phyloP scores from a whole-genome alignment of 2,888 invertebrate genomes.

The Tipula confusa region DNA sequence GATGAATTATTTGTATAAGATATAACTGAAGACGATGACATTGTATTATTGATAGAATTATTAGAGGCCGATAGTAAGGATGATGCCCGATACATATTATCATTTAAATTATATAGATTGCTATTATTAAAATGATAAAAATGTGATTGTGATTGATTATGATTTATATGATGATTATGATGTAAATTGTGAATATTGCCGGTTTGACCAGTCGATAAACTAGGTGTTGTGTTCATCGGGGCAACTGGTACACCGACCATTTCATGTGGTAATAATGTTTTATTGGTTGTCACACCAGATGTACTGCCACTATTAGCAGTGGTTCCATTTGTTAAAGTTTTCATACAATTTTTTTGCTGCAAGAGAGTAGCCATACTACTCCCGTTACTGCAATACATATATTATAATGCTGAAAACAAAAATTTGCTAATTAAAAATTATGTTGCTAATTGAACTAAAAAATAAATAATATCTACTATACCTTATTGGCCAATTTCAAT shows the following conservation, averaged over 20 bases:
- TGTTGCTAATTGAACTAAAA: not conserved
- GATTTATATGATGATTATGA: slow-evolving; percentile 29
- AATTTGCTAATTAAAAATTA: not conserved
- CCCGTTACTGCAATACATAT: slow-evolving; percentile 44
- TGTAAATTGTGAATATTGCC: not conserved
- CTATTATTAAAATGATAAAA: slow-evolving; percentile 27
- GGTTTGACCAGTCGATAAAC: slow-evolving; percentile 8
- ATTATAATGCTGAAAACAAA: slow-evolving; percentile 28
- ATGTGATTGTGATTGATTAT: slow-evolving; percentile 31
- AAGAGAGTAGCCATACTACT: slow-evolving; percentile 71
- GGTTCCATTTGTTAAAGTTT: slow-evolving; percentile 64
- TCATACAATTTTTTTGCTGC: slow-evolving; percentile 80
- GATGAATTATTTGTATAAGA: slow-evolving; percentile 29
- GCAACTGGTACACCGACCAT: slow-evolving; percentile 45
- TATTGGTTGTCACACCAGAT: slow-evolving; percentile 34
- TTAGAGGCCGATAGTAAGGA: not conserved
- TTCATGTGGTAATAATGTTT: slow-evolving; percentile 46
- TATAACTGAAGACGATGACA: slow-evolving; percentile 12
- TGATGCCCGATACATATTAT: slow-evolving; percentile 21
- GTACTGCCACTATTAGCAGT: slow-evolving; percentile 35
- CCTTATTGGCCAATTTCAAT: not conserved
- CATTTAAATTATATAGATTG: not conserved
- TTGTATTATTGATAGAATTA: slow-evolving; percentile 27
- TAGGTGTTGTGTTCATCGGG: not conserved
- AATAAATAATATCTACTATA: not conserved